phyloP scores from a whole-genome alignment of 2,797 vertebrate genomes.

The Brachyrhaphis roseni region DNA sequence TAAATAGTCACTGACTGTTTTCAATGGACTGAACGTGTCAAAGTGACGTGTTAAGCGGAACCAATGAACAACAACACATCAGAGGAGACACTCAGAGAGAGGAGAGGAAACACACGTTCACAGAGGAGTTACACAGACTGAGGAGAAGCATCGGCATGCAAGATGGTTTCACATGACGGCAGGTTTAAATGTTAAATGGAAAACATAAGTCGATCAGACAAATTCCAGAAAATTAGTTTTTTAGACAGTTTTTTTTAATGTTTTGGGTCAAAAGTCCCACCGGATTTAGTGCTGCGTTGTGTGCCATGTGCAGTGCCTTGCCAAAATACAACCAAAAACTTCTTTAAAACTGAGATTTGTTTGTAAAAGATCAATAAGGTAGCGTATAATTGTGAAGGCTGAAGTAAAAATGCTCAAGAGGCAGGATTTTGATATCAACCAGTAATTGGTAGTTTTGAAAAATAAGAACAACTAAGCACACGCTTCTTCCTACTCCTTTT shows the following conservation, averaged over 20 bases:
- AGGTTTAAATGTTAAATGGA: slow-evolving; percentile 3
- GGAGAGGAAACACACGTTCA: slow-evolving; percentile 67
- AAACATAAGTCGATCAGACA: background rate
- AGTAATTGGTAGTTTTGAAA: background rate
- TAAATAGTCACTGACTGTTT: slow-evolving; percentile 9
- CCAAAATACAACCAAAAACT: background rate
- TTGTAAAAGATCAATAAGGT: background rate
- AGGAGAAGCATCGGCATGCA: slow-evolving; percentile 20
- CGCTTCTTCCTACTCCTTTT: background rate
- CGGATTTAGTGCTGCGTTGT: background rate
- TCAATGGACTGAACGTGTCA: slow-evolving; percentile 27
- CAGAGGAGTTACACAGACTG: slow-evolving; percentile 26
- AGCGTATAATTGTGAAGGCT: background rate
- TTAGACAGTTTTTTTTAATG: no score
- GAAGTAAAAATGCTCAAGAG: background rate
- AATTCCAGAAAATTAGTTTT: slow-evolving; percentile 14
- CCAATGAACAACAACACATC: slow-evolving; percentile 80
- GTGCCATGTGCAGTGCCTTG: slow-evolving; percentile 1
- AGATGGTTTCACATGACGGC: slow-evolving; percentile 5
- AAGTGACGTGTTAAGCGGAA: slow-evolving; percentile 48
- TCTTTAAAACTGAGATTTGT: background rate
- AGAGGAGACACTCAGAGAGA: slow-evolving; percentile 79
- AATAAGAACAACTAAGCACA: background rate
- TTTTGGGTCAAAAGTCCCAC: background rate
- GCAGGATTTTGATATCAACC: background rate